phyloP scores from a whole-genome alignment of 2,113 vertebrate species.

The Candoia aspera region DNA sequence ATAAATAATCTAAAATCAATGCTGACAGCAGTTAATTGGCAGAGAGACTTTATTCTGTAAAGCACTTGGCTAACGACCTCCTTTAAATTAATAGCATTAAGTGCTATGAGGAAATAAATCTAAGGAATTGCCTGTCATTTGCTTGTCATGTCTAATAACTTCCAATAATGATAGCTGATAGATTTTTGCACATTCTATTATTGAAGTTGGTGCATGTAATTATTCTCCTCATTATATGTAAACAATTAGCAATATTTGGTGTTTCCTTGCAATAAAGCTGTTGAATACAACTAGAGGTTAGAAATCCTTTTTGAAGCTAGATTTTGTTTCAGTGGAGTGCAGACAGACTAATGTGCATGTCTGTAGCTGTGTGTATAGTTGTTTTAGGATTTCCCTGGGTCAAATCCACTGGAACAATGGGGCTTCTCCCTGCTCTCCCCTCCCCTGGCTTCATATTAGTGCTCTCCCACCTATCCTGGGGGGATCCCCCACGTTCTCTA shows the following conservation, averaged over 20 bases:
- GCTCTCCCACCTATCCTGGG: background rate
- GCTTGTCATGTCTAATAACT: slow-evolving; percentile 99
- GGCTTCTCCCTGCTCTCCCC: background rate
- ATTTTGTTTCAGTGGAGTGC: slow-evolving; percentile 59
- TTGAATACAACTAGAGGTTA: slow-evolving; percentile 75
- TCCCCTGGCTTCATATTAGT: background rate
- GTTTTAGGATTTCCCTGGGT: slow-evolving; percentile 38
- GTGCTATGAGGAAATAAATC: slow-evolving; percentile 96
- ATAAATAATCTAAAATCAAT: slow-evolving; percentile 93
- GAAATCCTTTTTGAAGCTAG: slow-evolving; percentile 64
- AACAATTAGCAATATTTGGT: slow-evolving; percentile 94
- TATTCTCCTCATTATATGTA: slow-evolving; percentile 99
- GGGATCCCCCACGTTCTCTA: background rate
- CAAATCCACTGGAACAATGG: background rate
- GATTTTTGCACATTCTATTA: slow-evolving; percentile 99
- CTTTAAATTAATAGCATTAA: slow-evolving; percentile 99
- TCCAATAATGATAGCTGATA: slow-evolving; percentile 99
- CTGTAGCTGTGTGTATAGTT: background rate
- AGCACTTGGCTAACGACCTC: slow-evolving; percentile 92
- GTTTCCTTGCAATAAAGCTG: slow-evolving; percentile 85
- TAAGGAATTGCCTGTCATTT: slow-evolving; percentile 99
- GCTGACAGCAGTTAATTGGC: slow-evolving; percentile 91
- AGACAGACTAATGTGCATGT: slow-evolving; percentile 7
- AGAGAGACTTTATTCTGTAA: slow-evolving; percentile 92
- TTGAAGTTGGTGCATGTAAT: slow-evolving; percentile 99